phyloP scores from a whole-genome alignment of 1,140 invertebrate genomes.

The Drosophila nigromelanica region DNA sequence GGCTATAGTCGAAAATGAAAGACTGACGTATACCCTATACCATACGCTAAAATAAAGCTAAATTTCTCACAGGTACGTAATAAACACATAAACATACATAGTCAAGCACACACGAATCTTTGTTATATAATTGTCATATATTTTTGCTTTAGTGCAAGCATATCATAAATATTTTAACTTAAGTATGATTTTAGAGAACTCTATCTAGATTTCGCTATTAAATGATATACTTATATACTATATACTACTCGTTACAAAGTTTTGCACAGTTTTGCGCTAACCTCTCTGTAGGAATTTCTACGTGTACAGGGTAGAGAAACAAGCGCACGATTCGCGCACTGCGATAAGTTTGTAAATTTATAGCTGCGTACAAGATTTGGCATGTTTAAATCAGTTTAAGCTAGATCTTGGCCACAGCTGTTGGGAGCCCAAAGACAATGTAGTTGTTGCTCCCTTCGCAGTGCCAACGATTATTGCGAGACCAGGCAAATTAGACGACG shows the following conservation, averaged over 20 bases:
- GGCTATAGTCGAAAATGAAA: not conserved
- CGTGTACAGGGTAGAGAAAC: conserved; percentile 40
- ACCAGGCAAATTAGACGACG: conserved; percentile 38
- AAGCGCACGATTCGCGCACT: conserved; percentile 66
- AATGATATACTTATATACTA: not conserved
- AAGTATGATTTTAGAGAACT: too few relatives aligned
- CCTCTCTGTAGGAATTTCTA: not conserved
- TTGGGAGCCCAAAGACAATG: conserved; percentile 8
- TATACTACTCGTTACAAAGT: not conserved
- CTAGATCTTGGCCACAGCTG: conserved; percentile 28
- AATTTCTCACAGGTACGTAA: not conserved
- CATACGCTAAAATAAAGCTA: not conserved
- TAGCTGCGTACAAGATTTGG: conserved; percentile 55
- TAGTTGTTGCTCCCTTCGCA: conserved; percentile 23
- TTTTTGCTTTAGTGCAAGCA: too few relatives aligned
- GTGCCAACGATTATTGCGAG: conserved; percentile 44
- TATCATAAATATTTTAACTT: too few relatives aligned
- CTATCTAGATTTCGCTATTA: not conserved
- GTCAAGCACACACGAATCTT: too few relatives aligned
- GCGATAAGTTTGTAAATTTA: conserved; percentile 71
- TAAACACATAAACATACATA: too few relatives aligned
- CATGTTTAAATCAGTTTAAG: conserved; percentile 51
- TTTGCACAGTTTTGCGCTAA: not conserved
- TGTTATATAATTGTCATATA: too few relatives aligned
- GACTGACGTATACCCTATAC: conserved; percentile 29